Base-by-base conservation (phyloP, 2,888 invertebrate genomes). In the Leptopilina drosophilae region DNA sequence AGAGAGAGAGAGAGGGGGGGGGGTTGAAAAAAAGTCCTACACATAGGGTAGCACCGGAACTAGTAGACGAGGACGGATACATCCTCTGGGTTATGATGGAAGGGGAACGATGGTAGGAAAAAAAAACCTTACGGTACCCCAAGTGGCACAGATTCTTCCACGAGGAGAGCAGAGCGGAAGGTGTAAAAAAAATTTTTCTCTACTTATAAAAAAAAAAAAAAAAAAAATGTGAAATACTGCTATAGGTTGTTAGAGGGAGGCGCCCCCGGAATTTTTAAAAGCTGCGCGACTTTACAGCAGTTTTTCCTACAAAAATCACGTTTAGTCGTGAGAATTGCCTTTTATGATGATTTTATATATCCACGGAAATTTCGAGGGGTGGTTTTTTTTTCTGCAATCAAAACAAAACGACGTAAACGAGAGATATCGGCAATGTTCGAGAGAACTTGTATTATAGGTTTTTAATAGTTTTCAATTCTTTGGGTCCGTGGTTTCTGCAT, bases 131-230 rank as follows among this genome's bases (percentile, higher is more conserved):
- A 90, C 91, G 91, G 91, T 91, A 90, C 88, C 86, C 89, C 85
- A 87, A 89, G 88, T 90, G 90, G 90, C 91, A 91, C 89, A 88
- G 90, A 91, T 91, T 91, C 89, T 87, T 85, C 33, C 82, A 83
- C 84, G 85, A 87, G 87, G 87, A 87, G 87, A 87, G 77, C 49
- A 66, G 69, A 66, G 69, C 79, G 75, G 65, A 78, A 81, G 82
- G 80, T 85, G 78, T 82, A 85, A 87, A 87, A 90, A 85, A 84
- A 84, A 73, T 81, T 80, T 49, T 33, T 33, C 33, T 49, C 49
- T 49, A 9, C 79, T 78, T 80, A 20, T 20, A 20, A 81, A 56
- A 78, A 83, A 66, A 81, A 81, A 83, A 66, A 81, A 81, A 84
- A 85, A 87, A 87, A 88, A 89, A 87, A 87, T 82, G 85, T 87